phyloP scores from a whole-genome alignment of 1,140 invertebrate species.

The Arion vulgaris region DNA sequence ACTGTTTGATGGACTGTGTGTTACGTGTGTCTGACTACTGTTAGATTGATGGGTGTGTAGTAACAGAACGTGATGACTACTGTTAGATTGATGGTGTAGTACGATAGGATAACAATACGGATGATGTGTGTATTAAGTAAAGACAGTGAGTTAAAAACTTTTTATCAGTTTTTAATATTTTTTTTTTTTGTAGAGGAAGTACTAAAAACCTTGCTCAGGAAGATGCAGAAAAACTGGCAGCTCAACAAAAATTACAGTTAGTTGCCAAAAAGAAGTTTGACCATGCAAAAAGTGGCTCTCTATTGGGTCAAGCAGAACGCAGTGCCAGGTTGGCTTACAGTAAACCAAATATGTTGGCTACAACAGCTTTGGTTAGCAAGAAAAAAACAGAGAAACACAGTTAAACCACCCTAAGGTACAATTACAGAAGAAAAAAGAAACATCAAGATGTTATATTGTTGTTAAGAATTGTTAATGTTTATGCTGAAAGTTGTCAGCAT shows the following conservation, averaged over 20 bases:
- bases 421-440: background rate
- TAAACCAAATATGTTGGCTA: background rate
- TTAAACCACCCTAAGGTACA: slow-evolving; percentile 51
- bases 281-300: background rate
- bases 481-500: too few species aligned
- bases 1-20: too few species aligned
- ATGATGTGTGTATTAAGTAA: too few species aligned
- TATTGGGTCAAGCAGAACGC: background rate
- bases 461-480: too few species aligned
- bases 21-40: too few species aligned
- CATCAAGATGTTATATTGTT: too few species aligned
- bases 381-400: slow-evolving; percentile 45
- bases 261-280: background rate
- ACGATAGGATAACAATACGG: too few species aligned
- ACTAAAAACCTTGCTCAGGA: background rate
- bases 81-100: too few species aligned
- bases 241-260: background rate
- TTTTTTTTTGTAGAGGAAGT: slow-evolving; percentile 28
- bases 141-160: too few species aligned
- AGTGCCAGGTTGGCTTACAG: slow-evolving; percentile 24
- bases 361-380: slow-evolving; percentile 24
- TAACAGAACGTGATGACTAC: too few species aligned
- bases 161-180: too few species aligned
- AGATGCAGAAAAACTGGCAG: slow-evolving; percentile 12
- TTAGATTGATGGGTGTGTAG: too few species aligned